Conservation (phyloP, 1,140 invertebrate genomes). For the Hormaphis cornu region DNA sequence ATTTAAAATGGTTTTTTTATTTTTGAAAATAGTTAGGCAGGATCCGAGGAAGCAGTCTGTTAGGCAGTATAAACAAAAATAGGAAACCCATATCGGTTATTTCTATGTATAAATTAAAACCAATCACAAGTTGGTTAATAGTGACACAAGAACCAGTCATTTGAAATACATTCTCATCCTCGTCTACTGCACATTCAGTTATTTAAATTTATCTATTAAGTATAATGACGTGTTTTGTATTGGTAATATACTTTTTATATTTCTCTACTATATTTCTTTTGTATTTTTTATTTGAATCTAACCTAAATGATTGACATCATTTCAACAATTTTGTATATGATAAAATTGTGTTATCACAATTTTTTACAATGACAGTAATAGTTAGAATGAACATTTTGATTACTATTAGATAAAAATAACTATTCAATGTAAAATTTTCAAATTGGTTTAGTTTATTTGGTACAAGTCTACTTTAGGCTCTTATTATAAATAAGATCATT, state of each 20-base stretch:
- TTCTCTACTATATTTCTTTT: slow-evolving; percentile 30
- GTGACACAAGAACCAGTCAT: slow-evolving; percentile 30
- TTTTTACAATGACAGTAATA: slow-evolving; percentile 2
- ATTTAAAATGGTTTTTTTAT: slow-evolving; percentile 28
- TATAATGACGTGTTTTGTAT: slow-evolving; percentile 32
- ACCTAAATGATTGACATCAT: slow-evolving; percentile 20
- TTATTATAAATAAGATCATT: not conserved
- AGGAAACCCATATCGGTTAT: slow-evolving; percentile 28
- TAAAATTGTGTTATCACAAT: not conserved
- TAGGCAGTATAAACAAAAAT: slow-evolving; percentile 31
- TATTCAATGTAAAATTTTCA: not conserved
- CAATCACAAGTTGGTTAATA: slow-evolving; percentile 11
- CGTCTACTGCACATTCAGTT: slow-evolving; percentile 28
- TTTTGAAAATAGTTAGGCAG: slow-evolving; percentile 31
- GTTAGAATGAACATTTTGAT: not conserved
- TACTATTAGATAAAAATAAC: not conserved
- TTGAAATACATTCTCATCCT: slow-evolving; percentile 31
- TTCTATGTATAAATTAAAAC: slow-evolving; percentile 28
- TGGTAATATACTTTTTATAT: slow-evolving; percentile 33
- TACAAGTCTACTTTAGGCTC: not conserved
- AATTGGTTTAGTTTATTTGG: not conserved
- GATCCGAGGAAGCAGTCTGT: slow-evolving; percentile 30
- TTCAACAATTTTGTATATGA: slow-evolving; percentile 19
- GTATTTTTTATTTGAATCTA: slow-evolving; percentile 24
- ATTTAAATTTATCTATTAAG: slow-evolving; percentile 28